Conservation (phyloP, 2,113 vertebrate genomes). For the Eulemur rufifrons region DNA sequence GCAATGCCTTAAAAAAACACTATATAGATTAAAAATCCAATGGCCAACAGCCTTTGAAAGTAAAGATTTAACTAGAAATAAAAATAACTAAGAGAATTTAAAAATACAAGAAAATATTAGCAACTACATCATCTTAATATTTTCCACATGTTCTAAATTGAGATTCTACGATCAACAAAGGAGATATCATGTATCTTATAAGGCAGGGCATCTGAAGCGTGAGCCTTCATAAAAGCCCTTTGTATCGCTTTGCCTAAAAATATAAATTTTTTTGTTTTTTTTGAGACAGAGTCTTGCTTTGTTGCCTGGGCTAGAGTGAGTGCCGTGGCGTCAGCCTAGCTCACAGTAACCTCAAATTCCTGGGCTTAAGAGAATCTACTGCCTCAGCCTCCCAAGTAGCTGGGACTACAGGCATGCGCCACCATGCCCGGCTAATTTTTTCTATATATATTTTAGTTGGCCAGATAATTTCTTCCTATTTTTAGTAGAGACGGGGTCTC, state of each 20-base stretch:
- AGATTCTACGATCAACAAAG: neutral
- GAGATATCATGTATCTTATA: neutral
- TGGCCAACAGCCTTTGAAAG: neutral
- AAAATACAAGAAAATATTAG: constrained; percentile 21
- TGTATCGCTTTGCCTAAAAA: neutral
- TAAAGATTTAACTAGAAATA: neutral
- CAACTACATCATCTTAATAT: neutral
- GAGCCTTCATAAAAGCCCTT: neutral
- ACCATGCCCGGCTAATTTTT: no score
- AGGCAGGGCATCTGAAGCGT: neutral
- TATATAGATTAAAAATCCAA: neutral
- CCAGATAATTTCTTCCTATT: no score
- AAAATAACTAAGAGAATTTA: constrained; percentile 30
- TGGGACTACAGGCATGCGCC: no score
- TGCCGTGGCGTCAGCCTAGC: no score
- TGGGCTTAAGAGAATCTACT: no score
- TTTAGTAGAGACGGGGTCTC: no score
- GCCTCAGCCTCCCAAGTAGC: no score
- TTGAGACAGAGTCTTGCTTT: no score
- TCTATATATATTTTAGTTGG: no score
- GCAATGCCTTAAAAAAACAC: constrained; percentile 43
- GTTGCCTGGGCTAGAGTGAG: no score
- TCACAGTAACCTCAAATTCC: no score
- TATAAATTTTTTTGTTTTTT: no score
- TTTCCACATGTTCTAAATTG: constrained; percentile 17